These are phyloP conservation scores for Gryllus bimaculatus DNA, from an alignment of 1,140 invertebrate species.

Conservation along the genomic window DNA sequence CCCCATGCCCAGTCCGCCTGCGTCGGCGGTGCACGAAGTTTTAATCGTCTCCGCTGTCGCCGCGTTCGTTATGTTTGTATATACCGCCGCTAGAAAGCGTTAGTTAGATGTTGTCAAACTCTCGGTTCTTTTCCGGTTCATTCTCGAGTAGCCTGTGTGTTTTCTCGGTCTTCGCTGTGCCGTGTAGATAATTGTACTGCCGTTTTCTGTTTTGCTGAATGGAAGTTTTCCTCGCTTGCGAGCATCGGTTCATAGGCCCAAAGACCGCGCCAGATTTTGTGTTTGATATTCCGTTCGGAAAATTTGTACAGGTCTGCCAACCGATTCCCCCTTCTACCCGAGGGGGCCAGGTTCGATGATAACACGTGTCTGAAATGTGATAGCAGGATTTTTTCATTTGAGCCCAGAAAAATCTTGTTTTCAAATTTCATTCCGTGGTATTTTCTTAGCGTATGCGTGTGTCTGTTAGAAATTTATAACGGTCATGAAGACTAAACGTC, in stretches of 20 bases:
- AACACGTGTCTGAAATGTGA: slow-evolving; percentile 4
- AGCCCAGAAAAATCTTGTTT: slow-evolving; percentile 4
- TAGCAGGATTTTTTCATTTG: slow-evolving; percentile 1
- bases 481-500: too few species aligned
- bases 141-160: neutral
- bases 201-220: neutral
- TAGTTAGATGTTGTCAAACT: neutral
- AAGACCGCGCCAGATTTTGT: neutral
- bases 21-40: too few species aligned
- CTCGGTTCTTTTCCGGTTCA: neutral
- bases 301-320: neutral
- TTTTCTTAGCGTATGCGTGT: neutral
- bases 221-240: too few species aligned
- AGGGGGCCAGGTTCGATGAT: neutral
- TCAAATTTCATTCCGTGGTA: neutral
- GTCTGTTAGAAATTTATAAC: neutral
- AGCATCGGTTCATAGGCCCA: too few species aligned
- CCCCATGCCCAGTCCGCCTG: neutral
- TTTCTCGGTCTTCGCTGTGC: neutral
- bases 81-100: neutral
- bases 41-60: too few species aligned
- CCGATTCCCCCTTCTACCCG: neutral
- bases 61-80: neutral
- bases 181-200: neutral
- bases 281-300: neutral